Conservation (phyloP, 2,113 vertebrate species). For the Pachypanchax playfairii region DNA sequence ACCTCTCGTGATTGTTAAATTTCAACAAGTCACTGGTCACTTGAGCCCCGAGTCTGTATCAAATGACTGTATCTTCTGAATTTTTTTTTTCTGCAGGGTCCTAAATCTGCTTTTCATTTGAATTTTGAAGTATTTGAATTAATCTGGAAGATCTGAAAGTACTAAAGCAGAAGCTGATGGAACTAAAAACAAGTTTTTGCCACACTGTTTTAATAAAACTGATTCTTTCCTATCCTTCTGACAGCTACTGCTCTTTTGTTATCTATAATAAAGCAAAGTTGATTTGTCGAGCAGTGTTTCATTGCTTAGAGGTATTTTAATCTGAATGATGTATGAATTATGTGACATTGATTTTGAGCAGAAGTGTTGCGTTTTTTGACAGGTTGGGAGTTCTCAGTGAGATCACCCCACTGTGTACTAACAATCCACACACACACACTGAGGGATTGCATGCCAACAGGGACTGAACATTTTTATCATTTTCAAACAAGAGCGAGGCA, state of each 20-base stretch:
- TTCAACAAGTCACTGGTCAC: slow-evolving; percentile 44
- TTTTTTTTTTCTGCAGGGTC: slow-evolving; percentile 19
- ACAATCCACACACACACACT: too few species aligned
- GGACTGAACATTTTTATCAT: too few species aligned
- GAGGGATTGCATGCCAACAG: too few species aligned
- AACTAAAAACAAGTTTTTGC: too few species aligned
- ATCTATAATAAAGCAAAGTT: background rate
- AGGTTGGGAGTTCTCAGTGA: too few species aligned
- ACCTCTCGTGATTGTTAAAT: slow-evolving; percentile 40
- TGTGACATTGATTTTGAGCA: too few species aligned
- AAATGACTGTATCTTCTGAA: slow-evolving; percentile 6
- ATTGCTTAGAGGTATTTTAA: too few species aligned
- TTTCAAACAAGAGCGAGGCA: too few species aligned
- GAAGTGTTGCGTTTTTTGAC: too few species aligned
- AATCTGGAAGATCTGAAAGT: background rate
- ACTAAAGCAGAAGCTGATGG: too few species aligned
- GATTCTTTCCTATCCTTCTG: background rate
- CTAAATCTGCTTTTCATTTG: background rate
- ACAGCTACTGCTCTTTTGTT: background rate
- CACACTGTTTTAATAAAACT: too few species aligned
- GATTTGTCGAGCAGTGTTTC: background rate
- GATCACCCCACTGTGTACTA: too few species aligned
- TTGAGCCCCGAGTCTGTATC: slow-evolving; percentile 8
- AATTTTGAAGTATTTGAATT: slow-evolving; percentile 8
- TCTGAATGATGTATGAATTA: background rate